Conservation (phyloP, 1,140 invertebrate genomes). For the Drosophila melanogaster region Release_6_plus_ISO1_MT NT_033777.3:4877501-4878000, state of each 20-base stretch:
- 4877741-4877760: background rate
- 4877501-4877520: conserved; percentile 11
- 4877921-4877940: background rate
- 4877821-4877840: no score
- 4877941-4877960: background rate
- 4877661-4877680: background rate
- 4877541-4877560: background rate
- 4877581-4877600: conserved; percentile 4
- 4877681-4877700: background rate
- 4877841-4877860: background rate
- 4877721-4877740: background rate
- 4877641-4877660: background rate
- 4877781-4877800: background rate
- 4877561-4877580: background rate
- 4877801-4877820: no score
- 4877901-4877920: conserved; percentile 4
- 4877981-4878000: conserved; percentile 22
- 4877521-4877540: conserved; percentile 8
- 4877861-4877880: background rate
- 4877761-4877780: background rate
- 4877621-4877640: background rate
- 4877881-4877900: background rate
- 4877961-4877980: background rate
- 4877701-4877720: no score
- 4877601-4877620: background rate